phyloP scores from a whole-genome alignment of 2,797 vertebrate species.

The Muscicapa striata region DNA sequence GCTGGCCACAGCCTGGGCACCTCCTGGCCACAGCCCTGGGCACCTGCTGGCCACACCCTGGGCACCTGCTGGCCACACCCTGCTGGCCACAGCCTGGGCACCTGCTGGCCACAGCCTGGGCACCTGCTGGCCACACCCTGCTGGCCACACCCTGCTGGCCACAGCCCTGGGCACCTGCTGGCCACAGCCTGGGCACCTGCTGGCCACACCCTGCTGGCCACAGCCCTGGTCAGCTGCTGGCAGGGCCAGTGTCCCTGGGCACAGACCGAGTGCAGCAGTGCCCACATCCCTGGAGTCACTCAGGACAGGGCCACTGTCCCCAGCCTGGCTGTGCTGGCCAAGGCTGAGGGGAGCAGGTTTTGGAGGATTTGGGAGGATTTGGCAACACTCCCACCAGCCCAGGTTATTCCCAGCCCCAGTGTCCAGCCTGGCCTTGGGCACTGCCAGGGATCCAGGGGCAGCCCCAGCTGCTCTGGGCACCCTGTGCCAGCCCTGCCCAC shows the following conservation, averaged over 20 bases:
- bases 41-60: no score
- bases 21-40: no score
- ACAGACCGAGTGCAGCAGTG: not conserved
- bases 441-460: not conserved
- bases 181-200: not conserved
- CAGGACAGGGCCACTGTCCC: not conserved
- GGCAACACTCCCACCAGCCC: not conserved
- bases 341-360: not conserved
- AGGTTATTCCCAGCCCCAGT: not conserved
- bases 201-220: not conserved
- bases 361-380: not conserved
- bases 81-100: no score
- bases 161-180: no score
- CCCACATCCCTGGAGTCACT: not conserved
- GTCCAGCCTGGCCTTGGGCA: not conserved
- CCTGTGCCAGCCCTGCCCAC: no score
- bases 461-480: no score
- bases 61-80: no score
- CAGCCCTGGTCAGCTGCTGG: not conserved
- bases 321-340: not conserved
- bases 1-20: no score
- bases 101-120: no score
- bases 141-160: not conserved
- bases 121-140: not conserved
- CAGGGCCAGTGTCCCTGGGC: not conserved